These are phyloP conservation scores for Hydractinia echinata DNA, from an alignment of 30 jellyfish, hydroid and myxozoan genomes.

Conservation along the genomic window DNA sequence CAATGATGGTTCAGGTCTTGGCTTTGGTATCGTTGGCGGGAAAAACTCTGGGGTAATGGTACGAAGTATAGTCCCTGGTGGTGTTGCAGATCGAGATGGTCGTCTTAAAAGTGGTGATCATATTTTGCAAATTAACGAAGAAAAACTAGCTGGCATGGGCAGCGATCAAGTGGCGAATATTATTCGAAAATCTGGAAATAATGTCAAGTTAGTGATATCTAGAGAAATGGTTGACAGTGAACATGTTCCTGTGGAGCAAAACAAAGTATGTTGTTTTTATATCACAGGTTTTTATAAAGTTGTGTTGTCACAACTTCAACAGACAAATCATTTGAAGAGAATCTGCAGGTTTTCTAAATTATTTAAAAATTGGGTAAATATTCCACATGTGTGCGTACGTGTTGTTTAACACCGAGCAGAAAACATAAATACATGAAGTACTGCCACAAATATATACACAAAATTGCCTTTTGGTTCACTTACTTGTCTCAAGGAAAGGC, in stretches of 20 bases:
- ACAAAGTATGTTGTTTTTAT: neutral
- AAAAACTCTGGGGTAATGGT: slow-evolving; percentile 85
- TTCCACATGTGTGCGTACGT: neutral
- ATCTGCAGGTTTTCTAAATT: neutral
- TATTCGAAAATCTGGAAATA: slow-evolving; percentile 73
- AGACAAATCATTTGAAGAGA: neutral
- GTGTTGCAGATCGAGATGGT: slow-evolving; percentile 72
- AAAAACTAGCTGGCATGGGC: slow-evolving; percentile 77
- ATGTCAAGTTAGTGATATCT: slow-evolving; percentile 82
- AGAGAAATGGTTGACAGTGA: slow-evolving; percentile 66
- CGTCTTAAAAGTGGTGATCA: slow-evolving; percentile 85
- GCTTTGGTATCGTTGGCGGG: slow-evolving; percentile 94
- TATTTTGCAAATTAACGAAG: slow-evolving; percentile 86
- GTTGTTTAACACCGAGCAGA: neutral
- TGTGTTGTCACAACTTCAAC: neutral
- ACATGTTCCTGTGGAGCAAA: neutral
- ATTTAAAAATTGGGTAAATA: neutral
- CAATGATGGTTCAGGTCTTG: slow-evolving; percentile 85
- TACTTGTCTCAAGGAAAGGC: too few relatives aligned
- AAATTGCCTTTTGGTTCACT: too few relatives aligned
- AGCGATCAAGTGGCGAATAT: slow-evolving; percentile 89
- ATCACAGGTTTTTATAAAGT: neutral
- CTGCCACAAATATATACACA: too few relatives aligned
- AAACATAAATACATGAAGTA: too few relatives aligned
- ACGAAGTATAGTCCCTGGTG: slow-evolving; percentile 73